Evolutionary conservation across 2,113 vertebrate species (phyloP).

Genomic region (Aptenodytes forsteri): DNA sequence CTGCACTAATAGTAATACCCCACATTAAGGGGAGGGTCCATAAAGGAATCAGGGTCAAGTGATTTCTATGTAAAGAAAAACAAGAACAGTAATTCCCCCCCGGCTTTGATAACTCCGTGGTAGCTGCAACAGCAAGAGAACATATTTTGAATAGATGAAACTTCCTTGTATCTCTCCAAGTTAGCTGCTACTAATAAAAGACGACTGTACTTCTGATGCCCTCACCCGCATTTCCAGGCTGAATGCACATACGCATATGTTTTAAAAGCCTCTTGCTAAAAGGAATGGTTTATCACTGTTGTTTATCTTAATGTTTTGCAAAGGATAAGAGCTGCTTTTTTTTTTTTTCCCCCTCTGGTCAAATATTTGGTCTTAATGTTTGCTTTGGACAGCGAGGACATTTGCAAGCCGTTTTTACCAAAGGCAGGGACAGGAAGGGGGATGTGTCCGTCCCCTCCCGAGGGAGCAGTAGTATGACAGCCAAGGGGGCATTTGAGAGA

Average conservation of each 20-base stretch:
- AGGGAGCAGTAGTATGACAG: background rate
- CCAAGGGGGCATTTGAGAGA: background rate
- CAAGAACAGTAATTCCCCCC: background rate
- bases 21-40: background rate
- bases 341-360: accelerated
- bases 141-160: background rate
- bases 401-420: accelerated
- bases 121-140: background rate
- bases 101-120: background rate
- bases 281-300: background rate
- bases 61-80: background rate
- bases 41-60: background rate
- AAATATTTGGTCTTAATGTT: background rate
- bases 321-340: background rate
- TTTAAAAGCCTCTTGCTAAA: background rate
- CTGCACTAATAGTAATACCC: background rate
- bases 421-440: accelerated
- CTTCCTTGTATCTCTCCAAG: background rate
- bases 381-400: background rate
- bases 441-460: accelerated
- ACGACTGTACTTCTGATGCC: background rate
- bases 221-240: background rate
- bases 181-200: background rate
- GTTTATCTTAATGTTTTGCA: background rate
- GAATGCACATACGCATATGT: background rate